Conservation (phyloP, 2,113 vertebrate species). For the Hydrolagus affinis region DNA sequence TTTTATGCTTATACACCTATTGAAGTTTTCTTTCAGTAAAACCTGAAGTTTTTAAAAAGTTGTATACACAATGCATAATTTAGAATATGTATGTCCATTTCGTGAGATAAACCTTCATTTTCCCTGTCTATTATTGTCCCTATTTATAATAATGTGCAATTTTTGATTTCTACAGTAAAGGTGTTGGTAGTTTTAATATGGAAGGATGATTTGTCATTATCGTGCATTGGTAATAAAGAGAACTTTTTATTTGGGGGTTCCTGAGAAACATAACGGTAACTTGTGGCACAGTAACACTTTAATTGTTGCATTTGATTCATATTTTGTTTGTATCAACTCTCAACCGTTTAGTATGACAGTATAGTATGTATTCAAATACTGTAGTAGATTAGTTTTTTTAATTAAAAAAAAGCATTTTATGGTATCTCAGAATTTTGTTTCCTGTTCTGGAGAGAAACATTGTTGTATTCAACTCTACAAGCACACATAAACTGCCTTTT, state of each 20-base stretch:
- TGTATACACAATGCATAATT: background rate
- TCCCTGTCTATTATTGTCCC: background rate
- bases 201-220: background rate
- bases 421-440: conserved; percentile 11
- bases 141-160: background rate
- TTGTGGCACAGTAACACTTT: background rate
- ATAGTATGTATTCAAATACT: background rate
- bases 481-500: conserved; percentile 4
- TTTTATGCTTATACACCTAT: background rate
- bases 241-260: background rate
- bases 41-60: background rate
- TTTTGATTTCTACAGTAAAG: background rate
- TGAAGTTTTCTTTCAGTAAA: conserved; percentile 12
- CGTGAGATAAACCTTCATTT: background rate
- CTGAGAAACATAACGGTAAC: conserved; percentile 1
- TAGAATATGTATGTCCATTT: background rate
- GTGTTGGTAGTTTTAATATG: conserved; percentile 6
- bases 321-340: conserved; percentile 7
- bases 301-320: background rate
- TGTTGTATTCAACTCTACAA: background rate
- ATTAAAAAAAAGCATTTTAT: background rate
- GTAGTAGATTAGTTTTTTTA: background rate
- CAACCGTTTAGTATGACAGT: background rate
- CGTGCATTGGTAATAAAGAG: background rate
- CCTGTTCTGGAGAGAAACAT: background rate